A percentile compares a stretch with the other conserved stretches of the same genome.
Conservation (phyloP, 2,797 vertebrate genomes). For the Channallabes apus region DNA sequence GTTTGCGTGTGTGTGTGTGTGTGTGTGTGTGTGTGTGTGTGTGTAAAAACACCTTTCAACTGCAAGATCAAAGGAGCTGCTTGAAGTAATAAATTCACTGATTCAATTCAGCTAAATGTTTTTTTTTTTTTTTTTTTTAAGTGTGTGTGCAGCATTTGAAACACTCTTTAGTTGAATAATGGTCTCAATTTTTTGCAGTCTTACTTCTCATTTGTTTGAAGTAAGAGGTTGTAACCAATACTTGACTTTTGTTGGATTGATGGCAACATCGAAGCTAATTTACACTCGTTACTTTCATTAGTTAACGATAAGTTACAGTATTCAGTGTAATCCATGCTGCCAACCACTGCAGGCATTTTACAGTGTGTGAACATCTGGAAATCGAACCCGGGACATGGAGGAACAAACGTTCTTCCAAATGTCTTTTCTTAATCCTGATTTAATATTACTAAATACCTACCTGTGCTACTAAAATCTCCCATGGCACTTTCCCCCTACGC, state of each 20-base stretch:
- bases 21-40: not conserved
- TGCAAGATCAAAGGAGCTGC: slow-evolving; percentile 1
- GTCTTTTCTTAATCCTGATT: not conserved
- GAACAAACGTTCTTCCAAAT: not conserved
- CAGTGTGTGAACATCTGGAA: not conserved
- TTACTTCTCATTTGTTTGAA: not conserved
- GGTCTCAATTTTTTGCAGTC: not conserved
- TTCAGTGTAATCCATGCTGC: not conserved
- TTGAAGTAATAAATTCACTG: not conserved
- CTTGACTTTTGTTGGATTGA: not conserved
- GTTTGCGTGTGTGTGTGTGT: not conserved
- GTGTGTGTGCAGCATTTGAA: not conserved
- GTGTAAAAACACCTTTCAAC: not conserved
- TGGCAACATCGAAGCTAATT: not conserved
- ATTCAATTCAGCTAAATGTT: not conserved
- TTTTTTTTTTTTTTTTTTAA: not conserved
- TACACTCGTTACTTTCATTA: not conserved
- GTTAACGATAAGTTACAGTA: not conserved
- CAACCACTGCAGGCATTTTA: not conserved
- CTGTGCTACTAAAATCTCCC: not conserved
- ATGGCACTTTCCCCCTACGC: no score
- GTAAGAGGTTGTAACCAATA: not conserved
- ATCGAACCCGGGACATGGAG: no score
- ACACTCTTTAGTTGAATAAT: not conserved
- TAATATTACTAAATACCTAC: not conserved